Conservation (phyloP, 1,140 invertebrate genomes). For the Drosophila pectinifera region DNA sequence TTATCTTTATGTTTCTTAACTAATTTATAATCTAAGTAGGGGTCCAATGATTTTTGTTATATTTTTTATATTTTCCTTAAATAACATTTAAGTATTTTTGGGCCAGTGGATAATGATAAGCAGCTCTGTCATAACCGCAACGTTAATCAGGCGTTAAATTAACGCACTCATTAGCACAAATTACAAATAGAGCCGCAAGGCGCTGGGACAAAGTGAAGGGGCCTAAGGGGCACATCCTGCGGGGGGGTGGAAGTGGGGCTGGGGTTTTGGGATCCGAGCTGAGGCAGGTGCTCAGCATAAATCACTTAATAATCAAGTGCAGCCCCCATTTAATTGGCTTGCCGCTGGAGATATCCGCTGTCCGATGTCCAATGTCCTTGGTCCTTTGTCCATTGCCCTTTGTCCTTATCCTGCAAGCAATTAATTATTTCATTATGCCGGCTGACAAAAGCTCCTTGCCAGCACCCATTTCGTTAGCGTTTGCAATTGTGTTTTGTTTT, state of each 20-base stretch:
- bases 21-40: not conserved
- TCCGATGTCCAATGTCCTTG: conserved; percentile 4
- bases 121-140: conserved; percentile 43
- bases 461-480: conserved; percentile 4
- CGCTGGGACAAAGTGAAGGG: conserved; percentile 35
- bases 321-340: conserved; percentile 73
- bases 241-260: not conserved
- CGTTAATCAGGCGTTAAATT: conserved; percentile 82
- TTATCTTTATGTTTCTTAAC: not conserved
- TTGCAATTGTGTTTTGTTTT: not conserved
- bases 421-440: conserved; percentile 71
- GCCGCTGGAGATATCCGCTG: conserved; percentile 39
- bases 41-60: not conserved
- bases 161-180: conserved; percentile 83
- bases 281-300: conserved; percentile 78
- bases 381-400: conserved; percentile 31
- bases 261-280: conserved; percentile 11
- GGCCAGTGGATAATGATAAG: not conserved
- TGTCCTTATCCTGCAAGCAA: conserved; percentile 46
- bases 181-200: conserved; percentile 75
- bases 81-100: not conserved
- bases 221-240: conserved; percentile 19
- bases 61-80: not conserved
- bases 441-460: conserved; percentile 57
- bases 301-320: conserved; percentile 82